Evolutionary conservation across 2,797 vertebrate genomes (phyloP).

Genomic region (Chrysocyon brachyurus): DNA sequence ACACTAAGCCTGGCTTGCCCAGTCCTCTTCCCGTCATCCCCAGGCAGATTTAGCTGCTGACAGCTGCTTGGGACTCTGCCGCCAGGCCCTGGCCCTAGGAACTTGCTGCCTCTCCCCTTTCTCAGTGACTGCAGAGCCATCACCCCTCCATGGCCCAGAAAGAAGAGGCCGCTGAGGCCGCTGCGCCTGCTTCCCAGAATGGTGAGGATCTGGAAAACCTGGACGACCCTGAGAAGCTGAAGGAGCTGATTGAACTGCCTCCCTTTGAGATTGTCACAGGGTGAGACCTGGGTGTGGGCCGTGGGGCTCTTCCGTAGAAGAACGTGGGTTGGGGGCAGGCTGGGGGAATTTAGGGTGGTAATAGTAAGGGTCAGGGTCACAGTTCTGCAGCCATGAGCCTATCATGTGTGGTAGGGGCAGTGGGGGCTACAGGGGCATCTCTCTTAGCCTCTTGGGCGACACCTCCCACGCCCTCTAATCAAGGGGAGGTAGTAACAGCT

Average conservation of each 20-base stretch:
- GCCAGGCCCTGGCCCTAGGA: constrained; percentile 69
- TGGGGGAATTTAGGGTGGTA: not conserved
- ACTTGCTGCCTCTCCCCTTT: constrained; percentile 58
- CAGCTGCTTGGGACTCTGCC: constrained; percentile 87
- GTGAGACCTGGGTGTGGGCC: constrained; percentile 87
- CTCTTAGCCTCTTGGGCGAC: not conserved
- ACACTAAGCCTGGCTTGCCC: constrained; percentile 80
- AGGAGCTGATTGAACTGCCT: constrained; percentile 93
- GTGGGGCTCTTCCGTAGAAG: not conserved
- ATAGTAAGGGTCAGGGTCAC: not conserved
- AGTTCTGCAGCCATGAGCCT: not conserved
- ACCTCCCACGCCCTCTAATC: not conserved
- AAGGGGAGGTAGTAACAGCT: not conserved
- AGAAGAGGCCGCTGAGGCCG: constrained; percentile 76
- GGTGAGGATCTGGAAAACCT: constrained; percentile 84
- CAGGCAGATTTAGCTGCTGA: constrained; percentile 87
- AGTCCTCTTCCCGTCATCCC: constrained; percentile 74
- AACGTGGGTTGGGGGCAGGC: not conserved
- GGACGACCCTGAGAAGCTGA: constrained; percentile 88
- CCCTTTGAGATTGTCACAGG: constrained; percentile 96
- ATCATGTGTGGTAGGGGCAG: not conserved
- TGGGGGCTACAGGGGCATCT: not conserved
- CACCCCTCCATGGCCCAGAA: constrained; percentile 88
- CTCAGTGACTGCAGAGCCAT: not conserved
- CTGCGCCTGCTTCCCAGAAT: constrained; percentile 81